phyloP scores from a whole-genome alignment of 2,888 invertebrate genomes.

The Spodoptera littoralis region DNA sequence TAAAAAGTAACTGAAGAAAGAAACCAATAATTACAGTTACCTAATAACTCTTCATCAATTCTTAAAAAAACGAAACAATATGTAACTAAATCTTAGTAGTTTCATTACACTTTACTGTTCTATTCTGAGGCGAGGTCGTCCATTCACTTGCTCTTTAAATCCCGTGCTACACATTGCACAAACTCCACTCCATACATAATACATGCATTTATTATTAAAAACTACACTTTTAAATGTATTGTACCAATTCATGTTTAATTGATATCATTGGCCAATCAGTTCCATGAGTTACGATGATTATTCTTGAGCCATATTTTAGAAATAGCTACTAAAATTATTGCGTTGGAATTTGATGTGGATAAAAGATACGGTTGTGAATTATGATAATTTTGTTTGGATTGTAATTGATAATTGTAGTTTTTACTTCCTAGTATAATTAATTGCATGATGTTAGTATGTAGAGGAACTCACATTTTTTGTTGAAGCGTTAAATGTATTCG shows the following conservation, averaged over 20 bases:
- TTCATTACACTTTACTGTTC: conserved; percentile 32
- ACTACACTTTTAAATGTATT: conserved; percentile 33
- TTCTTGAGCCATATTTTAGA: too few species aligned
- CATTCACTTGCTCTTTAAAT: conserved; percentile 63
- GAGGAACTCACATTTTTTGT: too few species aligned
- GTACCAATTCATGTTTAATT: conserved; percentile 32
- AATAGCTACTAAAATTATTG: too few species aligned
- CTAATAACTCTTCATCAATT: not conserved
- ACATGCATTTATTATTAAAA: conserved; percentile 37
- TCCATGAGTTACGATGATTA: conserved; percentile 1
- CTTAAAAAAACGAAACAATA: conserved; percentile 8
- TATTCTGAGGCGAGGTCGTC: conserved; percentile 54
- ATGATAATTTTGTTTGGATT: too few species aligned
- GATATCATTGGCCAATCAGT: conserved; percentile 22
- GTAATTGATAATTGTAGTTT: too few species aligned
- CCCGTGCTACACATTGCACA: conserved; percentile 55
- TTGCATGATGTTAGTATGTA: too few species aligned
- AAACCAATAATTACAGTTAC: too few species aligned
- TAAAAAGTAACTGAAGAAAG: too few species aligned
- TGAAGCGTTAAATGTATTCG: too few species aligned
- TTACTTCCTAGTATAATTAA: too few species aligned
- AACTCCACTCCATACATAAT: conserved; percentile 32
- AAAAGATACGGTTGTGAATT: too few species aligned
- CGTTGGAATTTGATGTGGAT: too few species aligned
- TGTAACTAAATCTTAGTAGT: conserved; percentile 28